A percentile compares a stretch with the other conserved stretches of the same genome.
Evolutionary conservation across 2,888 invertebrate species (phyloP).

Genomic region (Drosophila birchii): DNA sequence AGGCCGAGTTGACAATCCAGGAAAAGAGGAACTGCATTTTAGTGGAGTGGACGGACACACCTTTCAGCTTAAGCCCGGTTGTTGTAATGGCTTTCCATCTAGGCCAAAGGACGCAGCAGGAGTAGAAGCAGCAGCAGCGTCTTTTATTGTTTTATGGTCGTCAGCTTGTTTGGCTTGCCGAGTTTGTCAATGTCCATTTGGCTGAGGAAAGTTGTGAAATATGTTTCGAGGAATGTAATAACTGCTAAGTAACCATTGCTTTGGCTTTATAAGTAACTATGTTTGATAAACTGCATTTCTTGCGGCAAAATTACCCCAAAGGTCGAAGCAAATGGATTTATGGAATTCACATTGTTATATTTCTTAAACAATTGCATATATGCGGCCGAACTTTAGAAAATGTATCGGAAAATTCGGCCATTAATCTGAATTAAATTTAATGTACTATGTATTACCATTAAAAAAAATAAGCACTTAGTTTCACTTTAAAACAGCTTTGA

Average conservation of each 20-base stretch:
- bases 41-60: conserved; percentile 8
- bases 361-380: background rate
- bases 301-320: background rate
- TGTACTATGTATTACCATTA: no score
- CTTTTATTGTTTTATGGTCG: conserved; percentile 13
- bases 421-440: no score
- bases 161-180: conserved; percentile 4
- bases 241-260: background rate
- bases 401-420: no score
- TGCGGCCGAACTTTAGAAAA: no score
- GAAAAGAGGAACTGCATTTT: background rate
- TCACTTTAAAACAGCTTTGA: no score
- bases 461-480: no score
- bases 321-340: background rate
- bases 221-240: background rate
- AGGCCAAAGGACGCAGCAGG: conserved; percentile 3
- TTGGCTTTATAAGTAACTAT: background rate
- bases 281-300: background rate
- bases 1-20: conserved; percentile 19
- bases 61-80: background rate
- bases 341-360: background rate
- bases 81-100: conserved; percentile 16
- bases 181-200: conserved; percentile 4
- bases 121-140: background rate
- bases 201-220: background rate